These are phyloP conservation scores for Heterodera schachtii DNA, from an alignment of 1,140 invertebrate genomes.

Conservation along the genomic window DNA sequence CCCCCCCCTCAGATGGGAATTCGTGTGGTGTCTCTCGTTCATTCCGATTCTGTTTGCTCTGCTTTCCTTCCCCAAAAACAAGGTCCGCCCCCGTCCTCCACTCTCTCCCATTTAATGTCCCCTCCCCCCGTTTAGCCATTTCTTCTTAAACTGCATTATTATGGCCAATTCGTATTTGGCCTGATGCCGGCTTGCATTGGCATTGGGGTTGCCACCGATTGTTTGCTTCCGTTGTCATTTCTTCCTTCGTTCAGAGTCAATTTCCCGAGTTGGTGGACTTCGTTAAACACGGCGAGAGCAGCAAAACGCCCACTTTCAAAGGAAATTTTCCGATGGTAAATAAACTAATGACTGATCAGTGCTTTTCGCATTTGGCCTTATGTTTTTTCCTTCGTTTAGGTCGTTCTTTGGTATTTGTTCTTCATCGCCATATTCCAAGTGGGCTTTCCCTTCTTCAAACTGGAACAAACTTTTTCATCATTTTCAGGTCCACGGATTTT, in stretches of 20 bases:
- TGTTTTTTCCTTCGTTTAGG: not conserved
- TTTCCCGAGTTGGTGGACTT: slow-evolving; percentile 53
- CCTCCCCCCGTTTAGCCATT: slow-evolving; percentile 66
- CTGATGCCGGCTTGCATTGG: slow-evolving; percentile 76
- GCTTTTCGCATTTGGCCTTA: not conserved
- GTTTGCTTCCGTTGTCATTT: not conserved
- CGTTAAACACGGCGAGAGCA: slow-evolving; percentile 42
- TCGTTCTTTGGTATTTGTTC: slow-evolving; percentile 87
- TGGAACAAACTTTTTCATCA: too few relatives aligned
- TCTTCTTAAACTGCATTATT: slow-evolving; percentile 80
- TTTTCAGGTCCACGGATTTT: slow-evolving; percentile 86
- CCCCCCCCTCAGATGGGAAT: slow-evolving; percentile 71
- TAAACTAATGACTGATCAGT: too few relatives aligned
- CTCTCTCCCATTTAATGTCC: slow-evolving; percentile 7
- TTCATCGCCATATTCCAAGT: slow-evolving; percentile 73
- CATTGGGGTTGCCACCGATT: slow-evolving; percentile 27
- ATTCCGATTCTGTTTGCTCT: slow-evolving; percentile 51
- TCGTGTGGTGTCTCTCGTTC: slow-evolving; percentile 77
- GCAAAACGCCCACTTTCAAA: slow-evolving; percentile 58
- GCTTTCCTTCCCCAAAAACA: slow-evolving; percentile 45
- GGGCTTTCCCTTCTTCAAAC: not conserved
- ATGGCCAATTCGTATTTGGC: slow-evolving; percentile 78
- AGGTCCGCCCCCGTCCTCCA: slow-evolving; percentile 14
- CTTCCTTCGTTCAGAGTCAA: slow-evolving; percentile 28
- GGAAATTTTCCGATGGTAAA: slow-evolving; percentile 79